Percentiles rank a stretch among this genome's conserved stretches.
Evolutionary conservation across 2,113 vertebrate species (phyloP).

Genomic region (Ranitomeya imitator): DNA sequence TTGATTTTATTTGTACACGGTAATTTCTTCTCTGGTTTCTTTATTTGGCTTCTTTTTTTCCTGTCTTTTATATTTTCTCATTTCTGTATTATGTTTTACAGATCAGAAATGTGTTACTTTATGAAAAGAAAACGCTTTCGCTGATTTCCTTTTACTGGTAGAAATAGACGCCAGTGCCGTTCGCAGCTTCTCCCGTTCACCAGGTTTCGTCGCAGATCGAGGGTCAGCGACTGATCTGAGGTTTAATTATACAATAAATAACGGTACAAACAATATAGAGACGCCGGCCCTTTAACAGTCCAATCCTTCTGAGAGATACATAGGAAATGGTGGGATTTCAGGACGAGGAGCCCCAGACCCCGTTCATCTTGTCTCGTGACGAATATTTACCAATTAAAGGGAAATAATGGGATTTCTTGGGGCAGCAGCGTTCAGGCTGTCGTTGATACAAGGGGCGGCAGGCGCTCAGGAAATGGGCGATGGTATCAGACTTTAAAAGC

Average conservation of each 20-base stretch:
- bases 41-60: no score
- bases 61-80: no score
- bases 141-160: no score
- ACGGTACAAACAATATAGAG: background rate
- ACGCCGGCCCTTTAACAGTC: background rate
- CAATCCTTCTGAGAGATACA: background rate
- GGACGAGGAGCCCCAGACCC: background rate
- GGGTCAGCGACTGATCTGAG: background rate
- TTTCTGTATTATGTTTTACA: no score
- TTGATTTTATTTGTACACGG: no score
- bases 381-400: constrained; percentile 30
- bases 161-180: no score
- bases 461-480: background rate
- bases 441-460: background rate
- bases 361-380: background rate
- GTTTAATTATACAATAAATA: constrained; percentile 42
- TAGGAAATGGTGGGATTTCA: background rate
- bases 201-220: no score
- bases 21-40: no score
- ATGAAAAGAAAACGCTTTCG: no score
- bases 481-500: constrained; percentile 12
- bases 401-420: constrained; percentile 19
- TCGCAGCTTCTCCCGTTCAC: no score
- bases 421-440: background rate
- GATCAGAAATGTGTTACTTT: no score